Conservation (phyloP, 2,888 invertebrate genomes). For the Mylabris sibirica region DNA sequence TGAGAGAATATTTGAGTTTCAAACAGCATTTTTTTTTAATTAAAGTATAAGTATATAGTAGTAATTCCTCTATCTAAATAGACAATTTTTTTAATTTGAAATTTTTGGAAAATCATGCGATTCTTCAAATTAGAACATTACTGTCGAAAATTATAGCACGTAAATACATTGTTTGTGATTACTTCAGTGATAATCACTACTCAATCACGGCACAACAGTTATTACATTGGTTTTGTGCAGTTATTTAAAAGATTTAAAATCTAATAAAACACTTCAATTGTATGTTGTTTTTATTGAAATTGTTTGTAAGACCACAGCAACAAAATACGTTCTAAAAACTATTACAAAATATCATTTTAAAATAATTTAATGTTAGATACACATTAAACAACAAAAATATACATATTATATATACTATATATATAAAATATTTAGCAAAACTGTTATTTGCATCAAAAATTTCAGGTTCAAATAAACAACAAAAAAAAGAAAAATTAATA, state of each 20-base stretch:
- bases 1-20: too few species aligned
- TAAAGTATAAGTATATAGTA: too few species aligned
- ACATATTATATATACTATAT: constrained; percentile 44
- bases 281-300: constrained; percentile 54
- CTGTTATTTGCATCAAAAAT: constrained; percentile 43
- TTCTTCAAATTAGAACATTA: too few species aligned
- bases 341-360: constrained; percentile 55
- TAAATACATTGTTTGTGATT: too few species aligned
- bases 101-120: too few species aligned
- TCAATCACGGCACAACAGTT: too few species aligned
- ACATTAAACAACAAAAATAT: constrained; percentile 58
- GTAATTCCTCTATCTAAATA: too few species aligned
- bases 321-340: constrained; percentile 56
- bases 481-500: constrained; percentile 38
- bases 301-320: constrained; percentile 59
- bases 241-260: not conserved
- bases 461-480: constrained; percentile 50
- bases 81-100: too few species aligned
- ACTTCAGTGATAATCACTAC: too few species aligned
- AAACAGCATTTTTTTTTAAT: too few species aligned
- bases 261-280: constrained; percentile 32
- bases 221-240: not conserved
- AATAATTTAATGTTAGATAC: constrained; percentile 54
- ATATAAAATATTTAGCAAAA: constrained; percentile 50
- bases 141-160: too few species aligned